Evolutionary conservation across 2,888 invertebrate species (phyloP).

Genomic region (Drosophila tanythrix): DNA sequence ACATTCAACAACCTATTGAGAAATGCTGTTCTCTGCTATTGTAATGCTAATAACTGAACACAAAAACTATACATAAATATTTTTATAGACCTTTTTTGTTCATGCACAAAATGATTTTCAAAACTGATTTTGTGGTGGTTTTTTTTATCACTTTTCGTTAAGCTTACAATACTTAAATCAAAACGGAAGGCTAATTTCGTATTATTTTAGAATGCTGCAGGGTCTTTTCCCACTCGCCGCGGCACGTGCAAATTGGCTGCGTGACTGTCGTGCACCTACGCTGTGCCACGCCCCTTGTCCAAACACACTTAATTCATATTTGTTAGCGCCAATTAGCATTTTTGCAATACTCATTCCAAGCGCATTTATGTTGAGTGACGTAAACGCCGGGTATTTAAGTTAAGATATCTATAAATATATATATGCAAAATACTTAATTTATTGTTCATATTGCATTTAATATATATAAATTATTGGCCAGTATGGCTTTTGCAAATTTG

Average conservation of each 20-base stretch:
- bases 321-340: constrained; percentile 52
- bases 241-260: constrained; percentile 68
- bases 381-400: constrained; percentile 67
- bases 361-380: constrained; percentile 42
- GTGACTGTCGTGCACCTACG: constrained; percentile 54
- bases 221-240: constrained; percentile 1
- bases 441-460: constrained; percentile 3
- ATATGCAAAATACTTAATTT: constrained; percentile 17
- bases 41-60: constrained; percentile 24
- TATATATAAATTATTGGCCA: constrained; percentile 8
- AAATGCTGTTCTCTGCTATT: not conserved
- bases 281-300: constrained; percentile 5
- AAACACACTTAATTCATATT: constrained; percentile 3
- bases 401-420: constrained; percentile 6
- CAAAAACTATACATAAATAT: constrained; percentile 45
- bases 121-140: not conserved
- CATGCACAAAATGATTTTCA: constrained; percentile 51
- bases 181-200: constrained; percentile 66
- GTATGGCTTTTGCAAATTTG: constrained; percentile 21
- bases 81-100: constrained; percentile 72
- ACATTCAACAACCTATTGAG: not conserved
- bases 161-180: constrained; percentile 56
- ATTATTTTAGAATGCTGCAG: constrained; percentile 48
- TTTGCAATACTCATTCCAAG: constrained; percentile 42
- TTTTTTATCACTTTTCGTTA: constrained; percentile 26